Evolutionary conservation across 1,140 invertebrate genomes (phyloP), one percentile per base, ranked within the genome.

Genomic region (Drosophila equinoxialis): DNA sequence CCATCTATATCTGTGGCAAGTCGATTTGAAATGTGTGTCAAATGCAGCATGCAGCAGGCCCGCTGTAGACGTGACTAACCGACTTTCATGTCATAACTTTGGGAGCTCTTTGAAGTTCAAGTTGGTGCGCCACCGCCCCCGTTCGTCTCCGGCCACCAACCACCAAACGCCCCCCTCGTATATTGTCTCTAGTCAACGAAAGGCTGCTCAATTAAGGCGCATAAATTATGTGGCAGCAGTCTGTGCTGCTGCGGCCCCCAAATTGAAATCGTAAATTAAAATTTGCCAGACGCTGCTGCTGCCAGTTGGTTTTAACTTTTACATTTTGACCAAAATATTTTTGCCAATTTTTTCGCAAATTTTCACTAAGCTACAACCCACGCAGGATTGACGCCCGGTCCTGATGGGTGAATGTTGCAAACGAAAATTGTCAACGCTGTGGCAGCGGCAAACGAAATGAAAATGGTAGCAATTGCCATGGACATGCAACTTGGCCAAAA

Each of bases 241-340:
- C 7, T 13, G 69, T 61, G 76, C 76, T 41, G 62, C 65, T 77
- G 77, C 84, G 82, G 82, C 82, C 5, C 30, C 30, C 85, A 89
- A 89, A 89, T 89, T 89, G 84, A 90, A 89, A 89, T 89, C 84
- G 84, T 89, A 89, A 89, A 89, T 89, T 89, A 89, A 89, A 85
- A 89, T 89, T 89, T 89, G 80, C 84, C 79, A 86, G 82, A 86
- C 82, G 61, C 39, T 61, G 70, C 58, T 30, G 84, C 83, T 68
- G 45, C 42, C 42, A 14, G n/a, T 20, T 20, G 6, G 45, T 48
- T 20, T 14, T 86, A 86, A 83, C 84, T 89, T 89, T 89, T 89
- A 89, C 84, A 89, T 89, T 89, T 89, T 89, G 85, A 78, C 85
- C 85, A 89, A 89, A 89, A 89, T 89, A 89, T 89, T 87, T 87